Percentiles rank a stretch among this genome's conserved stretches.
phyloP scores from a whole-genome alignment of 1,140 invertebrate genomes.

The Micrasema longulum region DNA sequence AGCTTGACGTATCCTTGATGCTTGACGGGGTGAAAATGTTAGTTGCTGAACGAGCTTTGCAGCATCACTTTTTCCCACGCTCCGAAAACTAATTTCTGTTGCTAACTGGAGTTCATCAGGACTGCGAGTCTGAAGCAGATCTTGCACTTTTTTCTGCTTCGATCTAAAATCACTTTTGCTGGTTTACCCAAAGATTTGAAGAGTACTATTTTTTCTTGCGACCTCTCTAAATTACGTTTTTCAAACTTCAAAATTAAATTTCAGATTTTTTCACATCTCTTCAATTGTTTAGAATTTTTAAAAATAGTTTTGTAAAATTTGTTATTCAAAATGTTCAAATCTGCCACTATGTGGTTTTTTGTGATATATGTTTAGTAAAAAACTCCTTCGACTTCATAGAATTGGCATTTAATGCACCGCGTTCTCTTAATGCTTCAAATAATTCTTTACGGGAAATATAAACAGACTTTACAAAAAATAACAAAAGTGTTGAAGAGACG shows the following conservation, averaged over 20 bases:
- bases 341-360: no score
- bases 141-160: background rate
- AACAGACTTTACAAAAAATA: background rate
- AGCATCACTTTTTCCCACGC: background rate
- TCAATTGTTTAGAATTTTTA: no score
- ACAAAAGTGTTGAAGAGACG: background rate
- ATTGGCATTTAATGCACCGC: background rate
- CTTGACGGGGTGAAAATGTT: background rate
- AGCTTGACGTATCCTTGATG: background rate
- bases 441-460: background rate
- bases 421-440: background rate
- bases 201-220: no score
- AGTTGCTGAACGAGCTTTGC: background rate
- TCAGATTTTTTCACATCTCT: no score
- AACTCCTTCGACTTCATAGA: background rate
- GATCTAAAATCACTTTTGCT: no score
- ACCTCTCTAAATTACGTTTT: no score
- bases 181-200: no score
- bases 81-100: background rate
- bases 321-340: no score
- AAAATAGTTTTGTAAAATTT: no score
- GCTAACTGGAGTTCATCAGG: conserved; percentile 1
- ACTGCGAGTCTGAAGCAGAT: background rate
- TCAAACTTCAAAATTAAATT: no score
- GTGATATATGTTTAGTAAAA: background rate